phyloP scores from a whole-genome alignment of 2,797 vertebrate genomes.

The Catamblyrhynchus diadema region DNA sequence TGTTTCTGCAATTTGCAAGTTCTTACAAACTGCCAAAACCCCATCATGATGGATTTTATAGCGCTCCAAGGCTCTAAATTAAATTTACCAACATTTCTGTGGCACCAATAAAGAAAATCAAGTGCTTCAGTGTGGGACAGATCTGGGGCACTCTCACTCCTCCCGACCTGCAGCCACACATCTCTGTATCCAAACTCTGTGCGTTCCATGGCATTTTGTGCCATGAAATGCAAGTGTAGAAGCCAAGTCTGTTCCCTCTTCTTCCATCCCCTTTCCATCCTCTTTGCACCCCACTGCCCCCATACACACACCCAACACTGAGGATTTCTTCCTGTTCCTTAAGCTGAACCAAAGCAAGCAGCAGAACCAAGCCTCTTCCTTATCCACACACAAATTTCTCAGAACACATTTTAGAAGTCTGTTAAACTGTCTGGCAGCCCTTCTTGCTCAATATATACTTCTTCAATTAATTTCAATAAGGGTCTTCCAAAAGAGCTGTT shows the following conservation, averaged over 20 bases:
- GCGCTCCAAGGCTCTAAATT: neutral
- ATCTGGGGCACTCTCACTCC: neutral
- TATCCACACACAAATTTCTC: neutral
- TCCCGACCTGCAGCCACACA: fast-evolving
- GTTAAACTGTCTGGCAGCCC: neutral
- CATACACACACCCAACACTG: neutral
- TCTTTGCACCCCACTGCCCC: neutral
- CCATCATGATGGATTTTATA: neutral
- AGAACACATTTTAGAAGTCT: neutral
- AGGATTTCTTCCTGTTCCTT: neutral
- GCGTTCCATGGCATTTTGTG: neutral
- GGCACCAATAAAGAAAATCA: neutral
- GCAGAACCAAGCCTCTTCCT: neutral
- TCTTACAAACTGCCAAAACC: neutral
- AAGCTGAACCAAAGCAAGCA: neutral
- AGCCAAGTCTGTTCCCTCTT: neutral
- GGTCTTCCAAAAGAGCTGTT: neutral
- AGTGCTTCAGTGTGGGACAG: neutral
- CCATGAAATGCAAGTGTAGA: neutral
- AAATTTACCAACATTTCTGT: neutral
- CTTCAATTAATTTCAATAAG: neutral
- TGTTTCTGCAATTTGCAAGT: neutral
- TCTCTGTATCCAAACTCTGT: neutral
- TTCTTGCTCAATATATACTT: neutral
- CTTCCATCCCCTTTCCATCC: neutral